phyloP scores from a whole-genome alignment of 2,888 invertebrate species.

The Catocala nupta region DNA sequence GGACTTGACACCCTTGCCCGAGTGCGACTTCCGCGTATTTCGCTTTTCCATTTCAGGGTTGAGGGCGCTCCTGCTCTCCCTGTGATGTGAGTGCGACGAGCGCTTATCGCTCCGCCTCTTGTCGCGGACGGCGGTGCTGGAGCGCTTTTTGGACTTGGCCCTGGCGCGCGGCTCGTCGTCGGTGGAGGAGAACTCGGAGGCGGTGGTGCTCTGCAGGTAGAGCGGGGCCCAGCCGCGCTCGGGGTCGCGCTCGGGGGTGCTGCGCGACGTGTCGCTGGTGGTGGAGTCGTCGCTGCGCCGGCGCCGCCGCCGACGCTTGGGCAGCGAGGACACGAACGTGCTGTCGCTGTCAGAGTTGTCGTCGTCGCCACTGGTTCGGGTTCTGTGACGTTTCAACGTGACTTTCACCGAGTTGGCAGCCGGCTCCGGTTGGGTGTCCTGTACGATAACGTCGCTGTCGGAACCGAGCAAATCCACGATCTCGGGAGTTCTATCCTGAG shows the following conservation, averaged over 20 bases:
- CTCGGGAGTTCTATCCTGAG: slow-evolving; percentile 89
- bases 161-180: slow-evolving; percentile 15
- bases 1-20: slow-evolving; percentile 72
- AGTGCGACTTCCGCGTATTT: slow-evolving; percentile 65
- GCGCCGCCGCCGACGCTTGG: slow-evolving; percentile 43
- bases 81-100: slow-evolving; percentile 52
- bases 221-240: slow-evolving; percentile 18
- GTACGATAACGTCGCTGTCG: slow-evolving; percentile 82
- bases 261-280: slow-evolving; percentile 24
- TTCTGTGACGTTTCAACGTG: slow-evolving; percentile 59
- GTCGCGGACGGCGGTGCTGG: slow-evolving; percentile 42
- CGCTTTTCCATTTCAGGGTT: slow-evolving; percentile 51
- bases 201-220: slow-evolving; percentile 28
- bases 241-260: slow-evolving; percentile 21
- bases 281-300: slow-evolving; percentile 13
- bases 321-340: slow-evolving; percentile 48
- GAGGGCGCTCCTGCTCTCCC: slow-evolving; percentile 37
- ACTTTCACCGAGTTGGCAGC: slow-evolving; percentile 60
- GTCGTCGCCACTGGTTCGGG: slow-evolving; percentile 23
- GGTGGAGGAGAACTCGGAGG: slow-evolving; percentile 37
- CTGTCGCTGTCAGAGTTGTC: slow-evolving; percentile 60
- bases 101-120: slow-evolving; percentile 52
- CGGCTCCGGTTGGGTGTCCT: slow-evolving; percentile 63
- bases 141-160: slow-evolving; percentile 54
- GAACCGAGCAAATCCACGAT: slow-evolving; percentile 88